Base-by-base conservation (phyloP, 2,888 invertebrate species). In the Aleiodes leptofemur region DNA sequence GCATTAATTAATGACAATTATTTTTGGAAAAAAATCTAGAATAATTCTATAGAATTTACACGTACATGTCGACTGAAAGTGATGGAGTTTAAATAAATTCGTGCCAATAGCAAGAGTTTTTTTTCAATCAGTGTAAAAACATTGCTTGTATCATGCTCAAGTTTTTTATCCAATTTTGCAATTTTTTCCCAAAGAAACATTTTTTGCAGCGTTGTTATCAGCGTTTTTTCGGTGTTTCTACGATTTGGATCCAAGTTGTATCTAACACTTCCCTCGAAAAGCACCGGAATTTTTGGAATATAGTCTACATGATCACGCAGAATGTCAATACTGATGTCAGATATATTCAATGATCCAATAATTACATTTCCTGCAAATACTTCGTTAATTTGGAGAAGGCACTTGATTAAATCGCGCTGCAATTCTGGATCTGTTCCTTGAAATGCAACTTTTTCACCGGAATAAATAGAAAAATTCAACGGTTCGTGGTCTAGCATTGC, bases 131-230 rank as follows among this genome's bases (percentile, higher is more conserved):
- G 50, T 34, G 77, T 83, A 72, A 84, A 84, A 16, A 82, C 69
- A 11, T 79, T 76, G 6, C 78, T 76, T 1, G 80, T 80, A 38
- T 83, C 80, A 53, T 77, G 81, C 13, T 83, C 83, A 31, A 84
- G 76, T 73, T 83, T 83, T n/a, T 83, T 70, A 5, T 80, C 69
- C 9, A 84, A 72, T 50, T 76, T 83, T 2, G 82, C 81, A 0
- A 84, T 76, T 74, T 83, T 84, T 64, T 83, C 84, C 84, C 84
- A 84, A 13, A 84, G 57, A 48, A 75, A 78, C 53, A 84, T 81
- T 57, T 76, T 80, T 68, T 84, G 84, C 76, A 84, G 72, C 6
- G 79, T 80, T 14, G 71, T 73, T 79, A 84, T 82, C 1, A 84
- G 61, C 13, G 68, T 72, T 50, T 82, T 79, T 57, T 84, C 83